A percentile compares a stretch with the other conserved stretches of the same genome.
Conservation (phyloP, 2,113 vertebrate species). For the Bucco capensis region DNA sequence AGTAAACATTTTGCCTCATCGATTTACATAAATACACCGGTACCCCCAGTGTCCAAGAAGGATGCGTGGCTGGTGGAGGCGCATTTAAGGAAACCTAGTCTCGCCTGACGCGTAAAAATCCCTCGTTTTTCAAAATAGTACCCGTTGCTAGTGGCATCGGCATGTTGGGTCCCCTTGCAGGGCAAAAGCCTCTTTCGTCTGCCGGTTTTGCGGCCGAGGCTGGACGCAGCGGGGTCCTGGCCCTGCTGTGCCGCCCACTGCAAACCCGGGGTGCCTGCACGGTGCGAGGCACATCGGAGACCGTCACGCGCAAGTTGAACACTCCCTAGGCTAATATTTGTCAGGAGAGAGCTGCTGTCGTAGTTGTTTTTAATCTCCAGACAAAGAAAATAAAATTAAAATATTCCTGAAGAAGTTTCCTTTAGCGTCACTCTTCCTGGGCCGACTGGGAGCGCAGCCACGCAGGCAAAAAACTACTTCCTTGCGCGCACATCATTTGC, state of each 20-base stretch:
- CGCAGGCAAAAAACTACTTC: background rate
- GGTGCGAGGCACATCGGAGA: background rate
- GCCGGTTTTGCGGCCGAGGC: background rate
- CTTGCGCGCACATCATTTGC: background rate
- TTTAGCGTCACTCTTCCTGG: background rate
- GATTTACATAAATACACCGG: constrained; percentile 44
- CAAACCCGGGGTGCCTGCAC: background rate
- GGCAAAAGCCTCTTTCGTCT: background rate
- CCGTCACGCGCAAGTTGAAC: background rate
- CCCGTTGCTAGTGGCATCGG: background rate
- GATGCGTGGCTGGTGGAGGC: background rate
- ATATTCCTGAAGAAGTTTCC: constrained; percentile 18
- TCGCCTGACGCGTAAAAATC: fast-evolving
- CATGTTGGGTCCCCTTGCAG: background rate
- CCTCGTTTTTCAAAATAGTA: background rate
- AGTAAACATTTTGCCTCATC: constrained; percentile 16
- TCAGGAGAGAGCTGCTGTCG: background rate
- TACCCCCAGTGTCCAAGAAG: background rate
- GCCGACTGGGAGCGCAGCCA: background rate
- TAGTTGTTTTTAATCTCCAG: background rate
- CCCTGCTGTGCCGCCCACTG: background rate
- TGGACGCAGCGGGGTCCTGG: too few species aligned
- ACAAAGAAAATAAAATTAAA: background rate
- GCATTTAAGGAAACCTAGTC: background rate
- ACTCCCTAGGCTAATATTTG: background rate